Percentiles rank a stretch among this genome's conserved stretches.
phyloP scores from a whole-genome alignment of 2,888 invertebrate genomes.

The Hecatera dysodea region DNA sequence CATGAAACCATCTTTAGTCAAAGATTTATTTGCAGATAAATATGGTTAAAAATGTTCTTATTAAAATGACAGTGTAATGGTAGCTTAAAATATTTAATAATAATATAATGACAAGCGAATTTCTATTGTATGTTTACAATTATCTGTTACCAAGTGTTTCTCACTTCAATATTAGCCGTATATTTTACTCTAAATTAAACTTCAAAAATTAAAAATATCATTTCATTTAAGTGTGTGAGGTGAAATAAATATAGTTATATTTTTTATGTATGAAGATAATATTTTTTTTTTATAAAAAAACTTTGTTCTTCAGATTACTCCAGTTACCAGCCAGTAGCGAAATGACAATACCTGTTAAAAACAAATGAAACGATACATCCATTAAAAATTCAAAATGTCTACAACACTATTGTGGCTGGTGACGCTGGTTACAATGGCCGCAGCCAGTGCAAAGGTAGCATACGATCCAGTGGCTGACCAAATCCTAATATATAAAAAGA shows the following conservation, averaged over 20 bases:
- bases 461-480: not conserved
- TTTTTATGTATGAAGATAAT: no score
- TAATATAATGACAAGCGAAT: no score
- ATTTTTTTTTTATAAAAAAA: not conserved
- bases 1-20: no score
- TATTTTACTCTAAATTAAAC: not conserved
- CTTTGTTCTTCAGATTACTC: not conserved
- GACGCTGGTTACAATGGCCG: not conserved
- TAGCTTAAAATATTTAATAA: no score
- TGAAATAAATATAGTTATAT: no score
- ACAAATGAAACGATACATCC: not conserved
- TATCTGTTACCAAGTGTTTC: not conserved
- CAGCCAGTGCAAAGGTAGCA: not conserved
- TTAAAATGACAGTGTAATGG: no score
- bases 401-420: not conserved
- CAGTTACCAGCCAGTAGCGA: not conserved
- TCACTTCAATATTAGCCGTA: not conserved
- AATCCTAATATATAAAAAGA: not conserved
- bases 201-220: not conserved
- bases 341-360: not conserved
- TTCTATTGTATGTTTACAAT: no score
- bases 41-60: no score
- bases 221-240: not conserved
- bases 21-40: no score
- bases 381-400: not conserved